phyloP scores from a whole-genome alignment of 2,797 vertebrate species.

The Molossus molossus region DNA sequence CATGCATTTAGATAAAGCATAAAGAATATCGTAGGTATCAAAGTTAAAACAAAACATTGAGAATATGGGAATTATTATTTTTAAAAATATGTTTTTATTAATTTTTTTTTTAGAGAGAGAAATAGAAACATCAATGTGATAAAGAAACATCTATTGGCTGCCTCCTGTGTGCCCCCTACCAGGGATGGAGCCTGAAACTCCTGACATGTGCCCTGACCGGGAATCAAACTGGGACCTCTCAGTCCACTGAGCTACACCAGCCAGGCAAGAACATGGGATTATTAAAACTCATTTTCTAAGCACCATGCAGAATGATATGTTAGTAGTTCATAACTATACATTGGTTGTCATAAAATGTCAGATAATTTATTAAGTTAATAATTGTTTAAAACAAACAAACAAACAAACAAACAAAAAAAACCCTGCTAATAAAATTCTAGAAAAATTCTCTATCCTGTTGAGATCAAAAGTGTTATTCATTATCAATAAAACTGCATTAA shows the following conservation, averaged over 20 bases:
- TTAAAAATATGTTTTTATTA: too few relatives aligned
- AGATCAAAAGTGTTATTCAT: background rate
- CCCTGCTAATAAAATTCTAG: background rate
- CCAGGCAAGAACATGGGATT: too few relatives aligned
- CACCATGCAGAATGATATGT: background rate
- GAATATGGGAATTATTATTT: too few relatives aligned
- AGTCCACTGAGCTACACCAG: too few relatives aligned
- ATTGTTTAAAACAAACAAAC: background rate
- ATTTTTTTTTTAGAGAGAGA: too few relatives aligned
- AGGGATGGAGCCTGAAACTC: too few relatives aligned
- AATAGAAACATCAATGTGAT: too few relatives aligned
- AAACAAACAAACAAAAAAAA: too few relatives aligned
- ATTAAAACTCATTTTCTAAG: background rate
- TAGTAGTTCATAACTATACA: background rate
- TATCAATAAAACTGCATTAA: background rate
- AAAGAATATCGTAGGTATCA: background rate
- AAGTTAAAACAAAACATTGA: background rate
- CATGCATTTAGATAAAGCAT: background rate
- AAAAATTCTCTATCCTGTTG: background rate
- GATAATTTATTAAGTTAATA: background rate
- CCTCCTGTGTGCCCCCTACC: too few relatives aligned
- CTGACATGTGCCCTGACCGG: too few relatives aligned
- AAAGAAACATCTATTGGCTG: too few relatives aligned
- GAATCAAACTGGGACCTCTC: too few relatives aligned
- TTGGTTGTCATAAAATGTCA: background rate